phyloP scores from a whole-genome alignment of 2,113 vertebrate genomes.

The Echinops telfairi region DNA sequence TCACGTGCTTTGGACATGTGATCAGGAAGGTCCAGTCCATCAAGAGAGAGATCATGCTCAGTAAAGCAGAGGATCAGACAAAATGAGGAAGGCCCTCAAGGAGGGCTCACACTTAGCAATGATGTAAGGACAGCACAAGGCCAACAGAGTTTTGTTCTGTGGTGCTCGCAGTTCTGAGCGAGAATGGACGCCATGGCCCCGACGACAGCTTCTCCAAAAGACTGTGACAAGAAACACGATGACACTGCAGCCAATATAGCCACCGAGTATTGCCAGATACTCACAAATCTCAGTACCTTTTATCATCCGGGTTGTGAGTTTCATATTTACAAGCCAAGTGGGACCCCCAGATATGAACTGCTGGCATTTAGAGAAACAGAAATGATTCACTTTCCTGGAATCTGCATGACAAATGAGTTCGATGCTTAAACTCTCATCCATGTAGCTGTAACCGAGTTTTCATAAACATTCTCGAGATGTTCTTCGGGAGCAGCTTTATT shows the following conservation, averaged over 20 bases:
- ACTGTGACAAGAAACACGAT: slow-evolving; percentile 79
- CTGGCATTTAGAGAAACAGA: slow-evolving; percentile 85
- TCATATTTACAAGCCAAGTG: slow-evolving; percentile 85
- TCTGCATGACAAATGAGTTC: slow-evolving; percentile 87
- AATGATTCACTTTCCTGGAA: slow-evolving; percentile 88
- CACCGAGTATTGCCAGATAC: slow-evolving; percentile 78
- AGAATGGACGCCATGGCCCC: no score
- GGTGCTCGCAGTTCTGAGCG: no score
- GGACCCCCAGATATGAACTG: slow-evolving; percentile 83
- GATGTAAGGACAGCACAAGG: no score
- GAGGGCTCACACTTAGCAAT: no score
- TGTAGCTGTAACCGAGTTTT: slow-evolving; percentile 85
- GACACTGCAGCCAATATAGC: slow-evolving; percentile 74
- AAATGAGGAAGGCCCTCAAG: no score
- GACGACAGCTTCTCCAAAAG: neutral
- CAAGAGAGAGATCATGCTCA: no score
- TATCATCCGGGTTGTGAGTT: slow-evolving; percentile 78
- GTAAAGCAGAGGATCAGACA: no score
- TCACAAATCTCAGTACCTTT: slow-evolving; percentile 83
- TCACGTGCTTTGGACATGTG: no score
- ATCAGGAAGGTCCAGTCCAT: no score
- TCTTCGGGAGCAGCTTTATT: slow-evolving; percentile 88
- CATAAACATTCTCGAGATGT: slow-evolving; percentile 88
- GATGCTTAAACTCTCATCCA: slow-evolving; percentile 85
- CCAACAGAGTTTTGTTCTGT: no score